Conservation (phyloP, 2,797 vertebrate genomes). For the Martes flavigula region DNA sequence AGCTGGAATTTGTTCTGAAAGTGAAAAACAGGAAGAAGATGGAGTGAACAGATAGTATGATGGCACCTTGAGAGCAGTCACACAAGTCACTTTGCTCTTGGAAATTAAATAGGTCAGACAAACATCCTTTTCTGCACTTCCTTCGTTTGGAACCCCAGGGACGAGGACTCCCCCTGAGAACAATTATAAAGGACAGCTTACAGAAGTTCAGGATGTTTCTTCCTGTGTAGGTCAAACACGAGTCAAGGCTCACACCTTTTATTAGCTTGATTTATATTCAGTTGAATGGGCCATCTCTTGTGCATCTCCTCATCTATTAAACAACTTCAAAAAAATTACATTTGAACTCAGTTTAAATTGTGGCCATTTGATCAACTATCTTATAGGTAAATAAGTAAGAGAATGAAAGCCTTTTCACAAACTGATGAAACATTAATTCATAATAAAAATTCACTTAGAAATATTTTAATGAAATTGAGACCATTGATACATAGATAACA, state of each 20-base stretch:
- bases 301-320: not conserved
- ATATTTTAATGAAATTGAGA: not conserved
- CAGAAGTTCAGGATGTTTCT: not conserved
- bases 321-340: not conserved
- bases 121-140: not conserved
- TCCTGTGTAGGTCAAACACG: not conserved
- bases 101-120: slow-evolving; percentile 19
- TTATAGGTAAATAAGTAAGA: not conserved
- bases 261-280: not conserved
- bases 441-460: not conserved
- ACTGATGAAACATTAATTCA: not conserved
- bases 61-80: not conserved
- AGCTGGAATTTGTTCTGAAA: not conserved
- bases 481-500: not conserved
- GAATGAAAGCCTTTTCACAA: not conserved
- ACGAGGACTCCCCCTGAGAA: slow-evolving; percentile 16
- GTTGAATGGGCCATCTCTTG: not conserved
- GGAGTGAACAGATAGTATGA: not conserved
- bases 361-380: not conserved
- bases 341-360: not conserved
- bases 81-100: not conserved
- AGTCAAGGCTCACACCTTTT: not conserved
- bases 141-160: not conserved
- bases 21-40: not conserved
- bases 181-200: slow-evolving; percentile 26